phyloP scores from a whole-genome alignment of 1,140 invertebrate species.

The Vanessa atalanta region DNA sequence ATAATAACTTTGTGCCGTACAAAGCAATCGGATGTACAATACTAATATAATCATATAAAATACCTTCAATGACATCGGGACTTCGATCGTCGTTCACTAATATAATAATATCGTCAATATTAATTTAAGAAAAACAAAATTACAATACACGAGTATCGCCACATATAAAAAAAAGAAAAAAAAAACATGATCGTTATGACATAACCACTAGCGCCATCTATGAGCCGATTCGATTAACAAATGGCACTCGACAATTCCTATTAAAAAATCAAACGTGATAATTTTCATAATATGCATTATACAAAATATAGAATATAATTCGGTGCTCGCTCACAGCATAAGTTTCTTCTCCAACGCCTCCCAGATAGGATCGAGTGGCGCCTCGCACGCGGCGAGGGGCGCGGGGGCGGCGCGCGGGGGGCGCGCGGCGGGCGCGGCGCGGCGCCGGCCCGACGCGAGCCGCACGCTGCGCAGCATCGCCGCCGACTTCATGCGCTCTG shows the following conservation, averaged over 20 bases:
- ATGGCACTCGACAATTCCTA: background rate
- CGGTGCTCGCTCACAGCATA: constrained; percentile 38
- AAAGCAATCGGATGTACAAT: background rate
- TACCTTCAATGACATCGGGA: background rate
- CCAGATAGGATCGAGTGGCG: constrained; percentile 58
- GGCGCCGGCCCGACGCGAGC: constrained; percentile 51
- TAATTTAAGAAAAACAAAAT: constrained; percentile 5
- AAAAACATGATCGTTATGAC: background rate
- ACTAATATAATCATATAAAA: background rate
- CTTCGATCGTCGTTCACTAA: background rate
- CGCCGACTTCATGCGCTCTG: constrained; percentile 58
- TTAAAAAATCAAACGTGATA: constrained; percentile 1
- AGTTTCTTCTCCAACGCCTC: constrained; percentile 61
- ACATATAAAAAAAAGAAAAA: background rate
- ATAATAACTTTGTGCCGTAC: background rate
- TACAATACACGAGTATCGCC: background rate
- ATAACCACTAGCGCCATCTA: constrained; percentile 23
- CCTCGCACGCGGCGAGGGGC: constrained; percentile 10
- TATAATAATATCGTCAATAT: constrained; percentile 15
- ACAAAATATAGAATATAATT: background rate
- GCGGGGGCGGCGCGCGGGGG: background rate
- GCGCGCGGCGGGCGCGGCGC: constrained; percentile 26
- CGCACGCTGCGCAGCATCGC: constrained; percentile 64
- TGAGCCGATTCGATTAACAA: constrained; percentile 8
- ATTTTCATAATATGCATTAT: background rate